A percentile compares a stretch with the other conserved stretches of the same genome.
Conservation (phyloP, 2,888 invertebrate genomes). For the Thereva nobilitata region DNA sequence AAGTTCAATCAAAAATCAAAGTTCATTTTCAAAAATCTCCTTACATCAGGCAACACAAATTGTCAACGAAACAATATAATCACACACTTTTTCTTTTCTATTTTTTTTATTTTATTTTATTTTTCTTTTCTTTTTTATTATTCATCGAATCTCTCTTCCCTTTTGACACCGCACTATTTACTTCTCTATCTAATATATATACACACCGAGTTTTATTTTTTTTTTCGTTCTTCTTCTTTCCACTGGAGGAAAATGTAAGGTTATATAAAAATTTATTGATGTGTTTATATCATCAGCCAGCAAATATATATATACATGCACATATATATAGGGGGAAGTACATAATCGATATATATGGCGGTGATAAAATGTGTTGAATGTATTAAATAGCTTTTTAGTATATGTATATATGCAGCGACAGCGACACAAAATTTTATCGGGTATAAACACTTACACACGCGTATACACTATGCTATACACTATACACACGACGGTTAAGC, state of each 20-base stretch:
- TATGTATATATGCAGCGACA: slow-evolving; percentile 5
- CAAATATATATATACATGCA: slow-evolving; percentile 3
- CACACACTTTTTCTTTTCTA: too few relatives aligned
- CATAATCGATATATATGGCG: slow-evolving; percentile 37
- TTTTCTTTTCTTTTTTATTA: too few relatives aligned
- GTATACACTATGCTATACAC: too few relatives aligned
- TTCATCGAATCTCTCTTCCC: too few relatives aligned
- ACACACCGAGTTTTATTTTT: slow-evolving; percentile 28
- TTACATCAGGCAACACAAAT: too few relatives aligned
- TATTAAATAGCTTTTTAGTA: slow-evolving; percentile 24
- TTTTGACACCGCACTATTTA: background rate
- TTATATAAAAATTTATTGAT: slow-evolving; percentile 34
- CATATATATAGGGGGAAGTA: slow-evolving; percentile 2
- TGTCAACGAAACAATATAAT: too few relatives aligned
- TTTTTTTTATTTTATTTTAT: too few relatives aligned
- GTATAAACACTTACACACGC: too few relatives aligned
- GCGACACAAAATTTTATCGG: too few relatives aligned
- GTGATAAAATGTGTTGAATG: slow-evolving; percentile 22
- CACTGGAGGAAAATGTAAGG: slow-evolving; percentile 16
- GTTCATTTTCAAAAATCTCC: too few relatives aligned
- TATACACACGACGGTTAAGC: too few relatives aligned
- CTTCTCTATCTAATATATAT: slow-evolving; percentile 7
- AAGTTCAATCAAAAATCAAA: too few relatives aligned
- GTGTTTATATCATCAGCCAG: slow-evolving; percentile 21
- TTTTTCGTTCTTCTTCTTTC: slow-evolving; percentile 17